phyloP scores from a whole-genome alignment of 37 sponge, comb jelly and placozoan species.

The Oscarella lobularis region DNA sequence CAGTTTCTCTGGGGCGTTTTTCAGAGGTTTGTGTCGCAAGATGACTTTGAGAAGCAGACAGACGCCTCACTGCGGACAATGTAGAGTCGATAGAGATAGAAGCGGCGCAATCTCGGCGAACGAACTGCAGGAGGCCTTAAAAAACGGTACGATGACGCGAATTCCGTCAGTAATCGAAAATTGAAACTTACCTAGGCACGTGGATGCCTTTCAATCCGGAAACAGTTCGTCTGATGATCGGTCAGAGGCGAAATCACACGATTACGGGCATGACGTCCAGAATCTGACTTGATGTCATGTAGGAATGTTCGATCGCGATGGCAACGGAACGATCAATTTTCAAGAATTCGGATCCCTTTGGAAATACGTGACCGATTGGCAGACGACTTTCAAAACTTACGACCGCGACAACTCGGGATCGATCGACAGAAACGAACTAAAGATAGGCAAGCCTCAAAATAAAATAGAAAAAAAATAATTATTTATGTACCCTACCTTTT shows the following conservation, averaged over 20 bases:
- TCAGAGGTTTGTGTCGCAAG: slow-evolving; percentile 56
- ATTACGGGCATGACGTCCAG: background rate
- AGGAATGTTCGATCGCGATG: slow-evolving; percentile 93
- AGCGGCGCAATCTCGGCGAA: slow-evolving; percentile 85
- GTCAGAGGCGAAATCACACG: slow-evolving; percentile 10
- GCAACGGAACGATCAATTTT: slow-evolving; percentile 84
- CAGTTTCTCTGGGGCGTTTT: slow-evolving; percentile 80
- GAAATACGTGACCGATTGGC: slow-evolving; percentile 99
- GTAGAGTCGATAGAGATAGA: slow-evolving; percentile 86
- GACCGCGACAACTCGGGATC: slow-evolving; percentile 90
- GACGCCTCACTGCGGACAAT: background rate
- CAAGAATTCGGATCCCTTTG: slow-evolving; percentile 95
- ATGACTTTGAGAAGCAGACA: too few relatives aligned
- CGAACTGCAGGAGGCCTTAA: slow-evolving; percentile 81
- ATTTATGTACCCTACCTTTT: background rate
- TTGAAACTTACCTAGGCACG: too few relatives aligned
- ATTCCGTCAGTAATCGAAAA: background rate
- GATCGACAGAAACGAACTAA: slow-evolving; percentile 86
- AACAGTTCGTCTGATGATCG: slow-evolving; percentile 96
- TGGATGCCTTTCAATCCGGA: slow-evolving; percentile 98
- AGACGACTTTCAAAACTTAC: slow-evolving; percentile 83
- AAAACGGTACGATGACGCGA: slow-evolving; percentile 48
- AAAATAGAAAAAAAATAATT: background rate
- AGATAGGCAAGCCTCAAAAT: slow-evolving; percentile 28
- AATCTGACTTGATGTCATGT: background rate